Percentiles rank a stretch among this genome's conserved stretches.
These are phyloP conservation scores for Baronia brevicornis DNA, from an alignment of 2,888 invertebrate genomes.

Conservation along the genomic window DNA sequence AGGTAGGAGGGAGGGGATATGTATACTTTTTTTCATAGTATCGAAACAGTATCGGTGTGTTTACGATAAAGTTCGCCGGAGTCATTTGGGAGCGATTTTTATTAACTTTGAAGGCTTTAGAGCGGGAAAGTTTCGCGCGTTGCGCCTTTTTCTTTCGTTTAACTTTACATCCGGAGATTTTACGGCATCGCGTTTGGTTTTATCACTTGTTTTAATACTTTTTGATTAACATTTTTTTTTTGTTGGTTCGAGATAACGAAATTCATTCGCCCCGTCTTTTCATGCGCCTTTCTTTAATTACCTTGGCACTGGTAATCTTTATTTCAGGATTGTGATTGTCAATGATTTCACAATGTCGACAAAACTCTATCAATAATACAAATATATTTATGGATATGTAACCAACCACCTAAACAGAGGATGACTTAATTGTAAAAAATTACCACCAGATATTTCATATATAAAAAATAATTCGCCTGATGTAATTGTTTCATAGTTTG, in stretches of 20 bases:
- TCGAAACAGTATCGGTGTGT: conserved; percentile 51
- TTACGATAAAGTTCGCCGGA: conserved; percentile 53
- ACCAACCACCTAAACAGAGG: no score
- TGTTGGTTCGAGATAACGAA: conserved; percentile 13
- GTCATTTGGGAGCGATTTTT: conserved; percentile 67
- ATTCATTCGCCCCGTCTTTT: not conserved
- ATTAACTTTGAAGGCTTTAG: conserved; percentile 56
- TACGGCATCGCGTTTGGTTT: conserved; percentile 47
- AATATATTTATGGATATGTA: no score
- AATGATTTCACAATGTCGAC: no score
- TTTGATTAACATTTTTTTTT: conserved; percentile 40
- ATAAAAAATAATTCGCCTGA: no score
- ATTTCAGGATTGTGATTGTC: no score
- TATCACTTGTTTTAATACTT: conserved; percentile 50
- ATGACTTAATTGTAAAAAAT: no score
- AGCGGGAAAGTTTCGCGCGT: conserved; percentile 36
- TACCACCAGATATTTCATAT: no score
- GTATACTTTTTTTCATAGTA: conserved; percentile 29
- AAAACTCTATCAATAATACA: no score
- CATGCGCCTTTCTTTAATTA: no score
- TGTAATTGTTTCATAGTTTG: no score
- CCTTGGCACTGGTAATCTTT: no score
- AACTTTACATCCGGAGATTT: conserved; percentile 48
- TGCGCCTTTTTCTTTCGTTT: conserved; percentile 40
- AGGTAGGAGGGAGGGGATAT: conserved; percentile 26